Conservation (phyloP, 1,140 invertebrate species). For the Drosophila simulans region DNA sequence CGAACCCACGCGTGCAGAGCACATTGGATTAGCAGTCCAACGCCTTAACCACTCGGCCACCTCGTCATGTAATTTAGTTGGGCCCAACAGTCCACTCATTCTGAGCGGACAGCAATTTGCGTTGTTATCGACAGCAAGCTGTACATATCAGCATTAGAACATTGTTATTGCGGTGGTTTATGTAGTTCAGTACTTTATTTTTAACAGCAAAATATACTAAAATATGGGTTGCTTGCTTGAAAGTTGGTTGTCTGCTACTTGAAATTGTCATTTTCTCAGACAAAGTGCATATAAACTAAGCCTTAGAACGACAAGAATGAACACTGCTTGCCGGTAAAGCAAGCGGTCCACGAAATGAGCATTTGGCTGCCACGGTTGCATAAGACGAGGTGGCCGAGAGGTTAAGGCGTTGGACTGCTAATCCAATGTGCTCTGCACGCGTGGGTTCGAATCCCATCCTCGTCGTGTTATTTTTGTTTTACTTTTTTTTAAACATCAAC, state of each 20-base stretch:
- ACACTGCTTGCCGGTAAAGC: slow-evolving; percentile 1
- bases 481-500: neutral
- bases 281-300: neutral
- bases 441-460: slow-evolving; percentile 96
- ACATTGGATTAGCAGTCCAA: slow-evolving; percentile 92
- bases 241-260: neutral
- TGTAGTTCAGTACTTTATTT: neutral
- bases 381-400: slow-evolving; percentile 93
- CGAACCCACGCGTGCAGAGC: slow-evolving; percentile 93
- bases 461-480: slow-evolving; percentile 86
- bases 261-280: too few relatives aligned
- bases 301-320: slow-evolving; percentile 3
- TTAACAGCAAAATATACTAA: neutral
- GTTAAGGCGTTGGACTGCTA: slow-evolving; percentile 96
- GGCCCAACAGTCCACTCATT: slow-evolving; percentile 34
- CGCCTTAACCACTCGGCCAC: slow-evolving; percentile 96
- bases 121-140: slow-evolving; percentile 36
- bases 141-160: neutral
- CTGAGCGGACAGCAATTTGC: neutral
- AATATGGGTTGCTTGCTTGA: neutral
- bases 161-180: neutral
- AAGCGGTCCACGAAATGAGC: slow-evolving; percentile 18
- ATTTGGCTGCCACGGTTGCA: slow-evolving; percentile 33
- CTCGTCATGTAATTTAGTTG: slow-evolving; percentile 86
- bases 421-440: slow-evolving; percentile 90